Conservation (phyloP, 2,797 vertebrate species). For the Xenentodon cancila region DNA sequence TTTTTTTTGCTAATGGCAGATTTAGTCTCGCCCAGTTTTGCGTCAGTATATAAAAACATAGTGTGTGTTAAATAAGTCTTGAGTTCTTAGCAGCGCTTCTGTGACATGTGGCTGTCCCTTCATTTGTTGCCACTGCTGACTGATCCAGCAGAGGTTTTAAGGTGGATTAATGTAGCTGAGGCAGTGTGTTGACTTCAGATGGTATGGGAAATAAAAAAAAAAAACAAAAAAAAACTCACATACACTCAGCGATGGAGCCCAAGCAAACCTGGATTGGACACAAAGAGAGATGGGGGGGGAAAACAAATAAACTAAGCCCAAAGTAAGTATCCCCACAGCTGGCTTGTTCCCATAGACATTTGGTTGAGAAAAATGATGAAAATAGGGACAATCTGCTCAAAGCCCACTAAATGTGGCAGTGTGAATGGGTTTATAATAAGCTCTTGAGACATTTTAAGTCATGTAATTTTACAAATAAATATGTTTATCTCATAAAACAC, state of each 20-base stretch:
- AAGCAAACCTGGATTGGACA: slow-evolving; percentile 64
- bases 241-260: slow-evolving; percentile 67
- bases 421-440: slow-evolving; percentile 12
- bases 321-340: slow-evolving; percentile 68
- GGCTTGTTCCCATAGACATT: slow-evolving; percentile 66
- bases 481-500: background rate
- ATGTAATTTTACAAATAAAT: background rate
- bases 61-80: background rate
- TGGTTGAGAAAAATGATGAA: slow-evolving; percentile 48
- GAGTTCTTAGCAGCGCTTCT: slow-evolving; percentile 38
- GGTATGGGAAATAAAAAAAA: slow-evolving; percentile 78
- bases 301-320: slow-evolving; percentile 73
- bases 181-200: slow-evolving; percentile 84
- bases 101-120: slow-evolving; percentile 37
- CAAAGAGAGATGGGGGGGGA: slow-evolving; percentile 52
- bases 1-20: background rate
- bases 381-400: slow-evolving; percentile 35
- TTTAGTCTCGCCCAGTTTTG: slow-evolving; percentile 1
- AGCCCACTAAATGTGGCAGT: slow-evolving; percentile 16
- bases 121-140: slow-evolving; percentile 39
- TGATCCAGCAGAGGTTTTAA: slow-evolving; percentile 56
- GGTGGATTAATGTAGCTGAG: slow-evolving; percentile 76
- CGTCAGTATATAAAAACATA: too few relatives aligned
- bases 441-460: background rate
- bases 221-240: too few relatives aligned